These are phyloP conservation scores for Aramus guarauna DNA, from an alignment of 2,113 vertebrate genomes.

Conservation along the genomic window DNA sequence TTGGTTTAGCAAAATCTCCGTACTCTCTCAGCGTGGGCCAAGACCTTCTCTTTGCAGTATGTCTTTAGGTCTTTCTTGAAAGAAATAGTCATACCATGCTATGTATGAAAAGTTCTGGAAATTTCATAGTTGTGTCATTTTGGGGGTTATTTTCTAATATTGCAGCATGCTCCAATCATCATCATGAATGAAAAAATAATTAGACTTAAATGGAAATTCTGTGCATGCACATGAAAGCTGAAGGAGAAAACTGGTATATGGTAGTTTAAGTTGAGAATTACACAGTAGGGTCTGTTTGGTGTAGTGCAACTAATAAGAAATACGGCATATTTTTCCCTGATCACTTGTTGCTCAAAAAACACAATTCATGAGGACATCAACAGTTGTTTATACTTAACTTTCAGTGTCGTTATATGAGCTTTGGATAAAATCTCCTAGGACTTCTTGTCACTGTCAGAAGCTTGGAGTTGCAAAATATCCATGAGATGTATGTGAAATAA, in stretches of 20 bases:
- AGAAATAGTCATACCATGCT: not conserved
- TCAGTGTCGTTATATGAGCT: not conserved
- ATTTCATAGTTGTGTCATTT: not conserved
- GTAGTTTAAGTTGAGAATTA: not conserved
- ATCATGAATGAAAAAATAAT: not conserved
- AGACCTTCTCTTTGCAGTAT: not conserved
- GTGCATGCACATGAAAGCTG: not conserved
- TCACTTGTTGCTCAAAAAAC: not conserved
- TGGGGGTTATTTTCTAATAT: not conserved
- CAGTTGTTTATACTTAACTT: not conserved
- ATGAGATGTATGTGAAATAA: not conserved
- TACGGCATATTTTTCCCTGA: not conserved
- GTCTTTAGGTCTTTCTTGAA: not conserved
- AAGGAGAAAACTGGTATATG: not conserved
- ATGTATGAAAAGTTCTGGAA: not conserved
- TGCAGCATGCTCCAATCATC: not conserved
- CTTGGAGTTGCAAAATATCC: not conserved
- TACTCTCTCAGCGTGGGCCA: not conserved
- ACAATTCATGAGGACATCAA: not conserved
- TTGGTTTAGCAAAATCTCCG: not conserved
- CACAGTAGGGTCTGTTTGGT: not conserved
- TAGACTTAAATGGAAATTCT: not conserved
- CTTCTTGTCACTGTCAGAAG: not conserved
- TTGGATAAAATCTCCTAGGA: not conserved
- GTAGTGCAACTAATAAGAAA: not conserved